phyloP scores from a whole-genome alignment of 2,797 vertebrate genomes.

The Lophius americanus region DNA sequence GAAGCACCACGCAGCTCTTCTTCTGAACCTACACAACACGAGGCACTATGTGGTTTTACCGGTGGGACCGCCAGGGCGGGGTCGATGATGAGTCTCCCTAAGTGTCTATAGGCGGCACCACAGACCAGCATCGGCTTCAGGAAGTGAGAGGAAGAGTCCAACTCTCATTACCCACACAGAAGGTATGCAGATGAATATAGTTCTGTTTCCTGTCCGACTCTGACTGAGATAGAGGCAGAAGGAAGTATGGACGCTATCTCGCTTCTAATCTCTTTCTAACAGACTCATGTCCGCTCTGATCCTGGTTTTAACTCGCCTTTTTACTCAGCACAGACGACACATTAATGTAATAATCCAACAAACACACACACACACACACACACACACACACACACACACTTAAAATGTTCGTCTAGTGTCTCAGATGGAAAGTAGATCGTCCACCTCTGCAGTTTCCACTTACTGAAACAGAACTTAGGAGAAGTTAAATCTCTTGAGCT shows the following conservation, averaged over 20 bases:
- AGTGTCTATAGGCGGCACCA: constrained; percentile 58
- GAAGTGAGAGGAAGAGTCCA: constrained; percentile 37
- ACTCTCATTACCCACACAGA: constrained; percentile 46
- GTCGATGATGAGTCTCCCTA: too few species aligned
- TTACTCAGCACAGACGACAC: not conserved
- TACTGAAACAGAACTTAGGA: constrained; percentile 62
- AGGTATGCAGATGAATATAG: not conserved
- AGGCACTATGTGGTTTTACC: too few species aligned
- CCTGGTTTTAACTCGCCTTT: too few species aligned
- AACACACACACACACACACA: constrained; percentile 18
- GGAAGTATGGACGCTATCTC: too few species aligned
- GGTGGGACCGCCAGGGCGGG: too few species aligned
- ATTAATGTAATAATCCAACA: constrained; percentile 1
- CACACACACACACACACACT: not conserved
- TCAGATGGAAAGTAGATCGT: constrained; percentile 50
- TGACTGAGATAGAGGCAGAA: not conserved
- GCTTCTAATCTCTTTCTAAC: too few species aligned
- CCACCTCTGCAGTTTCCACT: constrained; percentile 70
- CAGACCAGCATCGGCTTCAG: constrained; percentile 40
- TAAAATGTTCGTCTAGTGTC: constrained; percentile 21
- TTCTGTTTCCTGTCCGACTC: not conserved
- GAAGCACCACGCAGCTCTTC: too few species aligned
- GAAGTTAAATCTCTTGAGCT: constrained; percentile 74
- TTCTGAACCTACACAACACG: too few species aligned
- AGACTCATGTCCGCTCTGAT: too few species aligned